phyloP scores from a whole-genome alignment of 2,113 vertebrate species.

The Uropsilus gracilis region DNA sequence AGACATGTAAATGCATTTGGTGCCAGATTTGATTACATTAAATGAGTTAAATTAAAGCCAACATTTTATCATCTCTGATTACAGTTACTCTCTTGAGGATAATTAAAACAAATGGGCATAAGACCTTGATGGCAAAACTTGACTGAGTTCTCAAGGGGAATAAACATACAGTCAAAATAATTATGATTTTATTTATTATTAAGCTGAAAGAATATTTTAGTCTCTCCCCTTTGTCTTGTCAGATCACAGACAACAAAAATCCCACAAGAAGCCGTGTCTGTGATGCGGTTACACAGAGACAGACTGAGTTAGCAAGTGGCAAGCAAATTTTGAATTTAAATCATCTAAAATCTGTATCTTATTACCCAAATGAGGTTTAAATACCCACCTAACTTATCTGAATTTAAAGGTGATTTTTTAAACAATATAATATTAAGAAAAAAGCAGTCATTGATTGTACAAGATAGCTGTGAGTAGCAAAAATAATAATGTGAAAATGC shows the following conservation, averaged over 20 bases:
- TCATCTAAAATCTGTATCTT: background rate
- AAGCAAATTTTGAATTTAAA: background rate
- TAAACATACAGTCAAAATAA: background rate
- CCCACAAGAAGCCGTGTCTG: background rate
- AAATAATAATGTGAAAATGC: background rate
- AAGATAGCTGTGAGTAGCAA: background rate
- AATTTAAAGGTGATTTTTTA: background rate
- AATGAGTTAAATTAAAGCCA: conserved; percentile 87
- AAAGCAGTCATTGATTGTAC: background rate
- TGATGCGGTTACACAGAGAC: background rate
- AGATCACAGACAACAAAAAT: background rate
- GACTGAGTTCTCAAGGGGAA: background rate
- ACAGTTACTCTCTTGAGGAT: conserved; percentile 73
- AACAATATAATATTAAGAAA: background rate
- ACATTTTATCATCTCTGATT: conserved; percentile 86
- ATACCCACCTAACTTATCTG: background rate
- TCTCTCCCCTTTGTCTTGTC: background rate
- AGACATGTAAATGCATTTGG: conserved; percentile 87
- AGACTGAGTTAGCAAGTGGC: background rate
- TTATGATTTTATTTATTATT: background rate
- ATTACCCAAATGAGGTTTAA: background rate
- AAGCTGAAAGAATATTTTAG: background rate
- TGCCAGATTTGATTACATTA: conserved; percentile 88
- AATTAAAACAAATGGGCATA: conserved; percentile 78
- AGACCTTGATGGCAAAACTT: conserved; percentile 61